Evolutionary conservation across 2,797 vertebrate genomes (phyloP), one percentile per base, ranked within the genome.

Genomic region (Amblyopsis hoosieri): DNA sequence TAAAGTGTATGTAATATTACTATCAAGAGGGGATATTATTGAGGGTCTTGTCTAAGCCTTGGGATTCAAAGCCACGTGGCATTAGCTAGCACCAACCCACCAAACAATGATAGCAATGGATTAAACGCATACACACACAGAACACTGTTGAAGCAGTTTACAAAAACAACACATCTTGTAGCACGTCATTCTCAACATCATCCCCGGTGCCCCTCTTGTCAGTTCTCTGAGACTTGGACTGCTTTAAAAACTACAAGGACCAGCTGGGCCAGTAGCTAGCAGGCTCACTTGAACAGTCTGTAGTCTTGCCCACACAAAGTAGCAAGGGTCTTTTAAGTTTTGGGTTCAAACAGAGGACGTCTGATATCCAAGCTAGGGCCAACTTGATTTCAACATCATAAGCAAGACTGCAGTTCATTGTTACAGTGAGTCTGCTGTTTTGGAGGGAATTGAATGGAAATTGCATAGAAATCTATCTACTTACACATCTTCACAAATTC

Each of bases 401-500:
- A 78, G 61, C 53, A 11, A 80, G 80, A 71, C 61, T 1, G 54
- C 31, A 19, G 57, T 67, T 84, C 54, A 12, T 14, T 66, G 31
- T 53, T 60, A 47, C 59, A 12, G 15, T 12, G 62, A 78, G 82
- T 57, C 53, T 3, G 68, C 75, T 60, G 62, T 76, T 70, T 42
- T 57, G 60, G 71, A 74, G 69, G 68, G 70, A 57, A 71, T 74
- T 69, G 76, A 79, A 80, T 81, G 80, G 78, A 79, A 74, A 83
- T 90, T 93, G 92, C 93, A 93, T 92, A 92, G 91, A 91, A 90
- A 79, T 86, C 86, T 84, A 89, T 86, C 85, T 90, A 91, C 86
- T 89, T 81, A 81, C 81, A 81, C 81, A 77, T 85, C 82, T 85
- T 85, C 60, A 86, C 74, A 86, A 89, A 87, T 82, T 86, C 74